A percentile compares a stretch with the other conserved stretches of the same genome.
Evolutionary conservation across 2,888 invertebrate genomes (phyloP).

Genomic region (Notocelia uddmanniana): DNA sequence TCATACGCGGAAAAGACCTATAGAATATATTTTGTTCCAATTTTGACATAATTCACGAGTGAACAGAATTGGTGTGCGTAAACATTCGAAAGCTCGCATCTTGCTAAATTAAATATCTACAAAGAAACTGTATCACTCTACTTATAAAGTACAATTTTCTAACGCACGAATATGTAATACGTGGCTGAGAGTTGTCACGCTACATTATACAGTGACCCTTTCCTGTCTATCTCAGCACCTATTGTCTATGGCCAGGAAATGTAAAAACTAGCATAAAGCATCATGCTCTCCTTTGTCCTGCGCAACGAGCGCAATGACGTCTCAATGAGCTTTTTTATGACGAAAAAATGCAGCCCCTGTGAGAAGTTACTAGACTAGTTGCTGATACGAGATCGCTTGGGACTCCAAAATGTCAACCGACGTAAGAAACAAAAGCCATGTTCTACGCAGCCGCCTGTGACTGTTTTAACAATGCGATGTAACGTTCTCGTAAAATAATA

Average conservation of each 20-base stretch:
- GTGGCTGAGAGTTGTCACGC: constrained; percentile 10
- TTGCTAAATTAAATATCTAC: not conserved
- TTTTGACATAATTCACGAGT: constrained; percentile 33
- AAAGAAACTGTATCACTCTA: not conserved
- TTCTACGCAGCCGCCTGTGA: constrained; percentile 17
- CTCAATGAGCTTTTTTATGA: constrained; percentile 42
- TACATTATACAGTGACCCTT: constrained; percentile 42
- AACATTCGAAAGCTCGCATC: constrained; percentile 21
- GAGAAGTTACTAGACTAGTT: constrained; percentile 30
- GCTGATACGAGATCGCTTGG: constrained; percentile 34
- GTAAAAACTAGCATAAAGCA: constrained; percentile 48
- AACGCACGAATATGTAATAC: not conserved
- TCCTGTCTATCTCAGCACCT: constrained; percentile 48
- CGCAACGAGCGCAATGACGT: constrained; percentile 49
- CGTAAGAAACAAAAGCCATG: constrained; percentile 13
- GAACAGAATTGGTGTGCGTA: not conserved
- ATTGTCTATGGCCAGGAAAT: constrained; percentile 51
- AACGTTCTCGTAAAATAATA: constrained; percentile 4
- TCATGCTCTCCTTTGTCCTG: constrained; percentile 34
- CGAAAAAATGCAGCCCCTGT: constrained; percentile 36
- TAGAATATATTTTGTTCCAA: constrained; percentile 28
- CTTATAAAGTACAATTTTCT: constrained; percentile 4
- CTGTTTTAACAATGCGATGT: constrained; percentile 27
- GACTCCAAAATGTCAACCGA: constrained; percentile 34
- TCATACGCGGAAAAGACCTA: constrained; percentile 16